Evolutionary conservation across 2,113 vertebrate genomes (phyloP).

Genomic region (Centropus bengalensis): DNA sequence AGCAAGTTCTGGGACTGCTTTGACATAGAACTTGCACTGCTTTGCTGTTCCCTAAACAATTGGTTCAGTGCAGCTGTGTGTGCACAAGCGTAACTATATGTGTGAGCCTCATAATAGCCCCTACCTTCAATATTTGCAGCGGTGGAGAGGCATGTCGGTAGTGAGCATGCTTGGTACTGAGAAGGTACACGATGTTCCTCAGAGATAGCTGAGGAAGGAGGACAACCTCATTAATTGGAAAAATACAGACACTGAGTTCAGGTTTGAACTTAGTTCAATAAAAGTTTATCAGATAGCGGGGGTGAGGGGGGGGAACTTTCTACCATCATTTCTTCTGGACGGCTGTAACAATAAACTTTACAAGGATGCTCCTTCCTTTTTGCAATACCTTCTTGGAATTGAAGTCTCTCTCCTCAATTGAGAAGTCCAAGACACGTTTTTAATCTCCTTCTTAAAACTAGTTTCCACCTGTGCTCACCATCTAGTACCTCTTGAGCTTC

Average conservation of each 20-base stretch:
- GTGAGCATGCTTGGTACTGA: background rate
- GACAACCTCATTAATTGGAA: background rate
- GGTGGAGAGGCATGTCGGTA: background rate
- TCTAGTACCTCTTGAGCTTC: background rate
- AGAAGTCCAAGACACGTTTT: background rate
- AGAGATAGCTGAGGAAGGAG: background rate
- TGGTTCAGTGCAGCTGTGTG: background rate
- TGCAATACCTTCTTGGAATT: background rate
- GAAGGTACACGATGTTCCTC: background rate
- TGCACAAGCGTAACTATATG: background rate
- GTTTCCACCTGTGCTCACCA: background rate
- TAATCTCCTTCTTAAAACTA: background rate
- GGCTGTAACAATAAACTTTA: background rate
- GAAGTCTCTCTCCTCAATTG: background rate
- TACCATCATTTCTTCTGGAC: background rate
- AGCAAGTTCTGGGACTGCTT: background rate
- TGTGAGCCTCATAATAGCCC: background rate
- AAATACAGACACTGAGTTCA: background rate
- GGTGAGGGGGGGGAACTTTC: background rate
- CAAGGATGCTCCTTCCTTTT: background rate
- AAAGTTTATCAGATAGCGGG: background rate
- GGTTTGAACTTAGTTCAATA: background rate
- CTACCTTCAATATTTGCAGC: fast-evolving
- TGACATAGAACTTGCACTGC: background rate
- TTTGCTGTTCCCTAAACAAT: background rate